These are phyloP conservation scores for Eptatretus burgeri DNA, from an alignment of 2,113 vertebrate genomes.

Conservation along the genomic window DNA sequence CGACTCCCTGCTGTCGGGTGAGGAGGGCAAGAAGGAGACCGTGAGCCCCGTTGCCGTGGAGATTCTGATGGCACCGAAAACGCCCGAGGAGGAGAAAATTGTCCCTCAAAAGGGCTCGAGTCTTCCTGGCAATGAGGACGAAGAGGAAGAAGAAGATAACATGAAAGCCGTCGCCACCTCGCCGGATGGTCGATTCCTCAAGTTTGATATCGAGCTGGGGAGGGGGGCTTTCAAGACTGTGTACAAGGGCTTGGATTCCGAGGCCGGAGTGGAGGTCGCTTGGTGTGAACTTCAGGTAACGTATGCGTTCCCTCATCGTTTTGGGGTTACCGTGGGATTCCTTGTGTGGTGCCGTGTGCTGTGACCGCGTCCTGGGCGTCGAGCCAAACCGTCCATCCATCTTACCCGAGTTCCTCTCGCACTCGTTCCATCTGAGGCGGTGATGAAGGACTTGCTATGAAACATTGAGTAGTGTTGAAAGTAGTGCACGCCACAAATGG, in stretches of 20 bases:
- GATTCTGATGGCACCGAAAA: neutral
- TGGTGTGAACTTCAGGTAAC: slow-evolving; percentile 5
- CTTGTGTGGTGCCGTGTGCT: too few relatives aligned
- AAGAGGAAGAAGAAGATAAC: slow-evolving; percentile 11
- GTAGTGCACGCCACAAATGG: too few relatives aligned
- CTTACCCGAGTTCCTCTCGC: too few relatives aligned
- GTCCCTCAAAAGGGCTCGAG: neutral
- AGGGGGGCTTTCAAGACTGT: slow-evolving; percentile 5
- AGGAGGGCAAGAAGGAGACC: neutral
- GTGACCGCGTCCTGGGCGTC: too few relatives aligned
- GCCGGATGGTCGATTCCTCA: neutral
- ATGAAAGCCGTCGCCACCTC: slow-evolving; percentile 5
- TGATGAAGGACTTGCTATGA: too few relatives aligned
- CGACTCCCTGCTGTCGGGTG: neutral
- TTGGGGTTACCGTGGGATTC: too few relatives aligned
- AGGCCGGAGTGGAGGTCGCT: slow-evolving; percentile 1
- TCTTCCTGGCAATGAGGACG: slow-evolving; percentile 12
- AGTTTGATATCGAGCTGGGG: slow-evolving; percentile 3
- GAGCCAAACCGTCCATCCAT: too few relatives aligned
- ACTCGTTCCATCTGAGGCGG: too few relatives aligned
- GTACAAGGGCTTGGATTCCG: slow-evolving; percentile 4
- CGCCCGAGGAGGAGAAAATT: neutral
- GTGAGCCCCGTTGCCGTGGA: neutral
- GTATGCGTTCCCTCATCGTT: too few relatives aligned
- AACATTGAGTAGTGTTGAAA: too few relatives aligned